Evolutionary conservation across 2,797 vertebrate genomes (phyloP).

Genomic region (Periophthalmus magnuspinnatus): DNA sequence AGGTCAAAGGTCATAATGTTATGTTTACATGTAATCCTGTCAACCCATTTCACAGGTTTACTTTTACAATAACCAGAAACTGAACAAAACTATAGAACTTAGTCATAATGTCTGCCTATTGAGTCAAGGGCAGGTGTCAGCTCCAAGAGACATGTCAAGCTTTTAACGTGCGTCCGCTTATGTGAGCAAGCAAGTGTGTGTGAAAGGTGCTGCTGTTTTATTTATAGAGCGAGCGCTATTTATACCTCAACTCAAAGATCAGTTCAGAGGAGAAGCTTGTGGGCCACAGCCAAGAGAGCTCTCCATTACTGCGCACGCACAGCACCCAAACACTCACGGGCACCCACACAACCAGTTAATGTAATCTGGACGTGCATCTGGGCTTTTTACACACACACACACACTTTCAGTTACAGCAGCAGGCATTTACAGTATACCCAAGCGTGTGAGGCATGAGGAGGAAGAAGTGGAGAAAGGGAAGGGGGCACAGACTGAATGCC

Average conservation of each 20-base stretch:
- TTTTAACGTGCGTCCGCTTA: conserved; percentile 30
- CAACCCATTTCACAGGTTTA: conserved; percentile 18
- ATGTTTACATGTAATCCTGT: neutral
- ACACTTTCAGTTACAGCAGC: conserved; percentile 42
- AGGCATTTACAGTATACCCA: conserved; percentile 50
- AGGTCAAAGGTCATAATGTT: conserved; percentile 37
- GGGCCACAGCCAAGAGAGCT: conserved; percentile 69
- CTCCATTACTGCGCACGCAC: conserved; percentile 63
- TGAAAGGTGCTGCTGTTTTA: conserved; percentile 75
- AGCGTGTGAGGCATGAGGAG: conserved; percentile 9
- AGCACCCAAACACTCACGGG: conserved; percentile 29
- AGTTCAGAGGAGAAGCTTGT: conserved; percentile 73
- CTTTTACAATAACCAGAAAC: conserved; percentile 29
- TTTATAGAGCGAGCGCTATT: conserved; percentile 76
- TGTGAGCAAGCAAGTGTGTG: conserved; percentile 45
- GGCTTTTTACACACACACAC: conserved; percentile 47
- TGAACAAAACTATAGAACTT: neutral
- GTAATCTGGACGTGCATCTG: conserved; percentile 21
- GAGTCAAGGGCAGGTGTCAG: conserved; percentile 39
- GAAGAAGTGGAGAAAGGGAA: neutral
- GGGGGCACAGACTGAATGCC: neutral
- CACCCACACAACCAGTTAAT: conserved; percentile 12
- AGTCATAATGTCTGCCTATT: conserved; percentile 30
- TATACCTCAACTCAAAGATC: conserved; percentile 77
- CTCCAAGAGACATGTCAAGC: conserved; percentile 27